Conservation (phyloP, 2,888 invertebrate species). For the Xestia c-nigrum region DNA sequence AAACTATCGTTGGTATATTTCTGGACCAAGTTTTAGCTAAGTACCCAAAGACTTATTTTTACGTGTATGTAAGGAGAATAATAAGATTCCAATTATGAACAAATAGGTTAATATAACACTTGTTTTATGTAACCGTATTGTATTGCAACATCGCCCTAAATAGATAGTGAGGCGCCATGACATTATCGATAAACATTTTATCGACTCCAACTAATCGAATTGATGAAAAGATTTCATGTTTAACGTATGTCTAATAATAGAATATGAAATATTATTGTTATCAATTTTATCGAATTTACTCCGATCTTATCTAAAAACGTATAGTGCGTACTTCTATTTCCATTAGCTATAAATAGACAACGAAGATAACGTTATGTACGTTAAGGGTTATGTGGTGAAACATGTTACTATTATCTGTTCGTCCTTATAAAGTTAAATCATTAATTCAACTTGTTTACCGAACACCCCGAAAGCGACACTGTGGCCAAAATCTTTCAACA, state of each 20-base stretch:
- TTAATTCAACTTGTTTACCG: not conserved
- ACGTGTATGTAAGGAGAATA: too few species aligned
- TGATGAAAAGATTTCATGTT: constrained; percentile 55
- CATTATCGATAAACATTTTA: constrained; percentile 59
- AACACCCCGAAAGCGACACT: not conserved
- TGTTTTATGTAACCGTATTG: constrained; percentile 20
- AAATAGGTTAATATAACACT: too few species aligned
- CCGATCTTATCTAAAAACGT: constrained; percentile 54
- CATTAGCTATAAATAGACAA: constrained; percentile 57
- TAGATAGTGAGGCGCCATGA: constrained; percentile 55
- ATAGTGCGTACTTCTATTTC: constrained; percentile 52
- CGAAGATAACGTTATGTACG: constrained; percentile 33
- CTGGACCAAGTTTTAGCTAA: too few species aligned
- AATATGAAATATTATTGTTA: constrained; percentile 52
- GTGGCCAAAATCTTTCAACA: not conserved
- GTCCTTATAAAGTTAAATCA: not conserved
- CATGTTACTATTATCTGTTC: not conserved
- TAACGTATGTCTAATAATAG: constrained; percentile 50
- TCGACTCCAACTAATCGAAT: constrained; percentile 56
- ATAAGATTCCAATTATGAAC: too few species aligned
- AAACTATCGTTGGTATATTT: too few species aligned
- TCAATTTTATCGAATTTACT: constrained; percentile 62
- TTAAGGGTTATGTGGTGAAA: constrained; percentile 8
- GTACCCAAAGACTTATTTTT: too few species aligned
- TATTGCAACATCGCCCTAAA: constrained; percentile 45